Evolutionary conservation across 1,140 invertebrate species (phyloP).

Genomic region (Ceratina japonica): DNA sequence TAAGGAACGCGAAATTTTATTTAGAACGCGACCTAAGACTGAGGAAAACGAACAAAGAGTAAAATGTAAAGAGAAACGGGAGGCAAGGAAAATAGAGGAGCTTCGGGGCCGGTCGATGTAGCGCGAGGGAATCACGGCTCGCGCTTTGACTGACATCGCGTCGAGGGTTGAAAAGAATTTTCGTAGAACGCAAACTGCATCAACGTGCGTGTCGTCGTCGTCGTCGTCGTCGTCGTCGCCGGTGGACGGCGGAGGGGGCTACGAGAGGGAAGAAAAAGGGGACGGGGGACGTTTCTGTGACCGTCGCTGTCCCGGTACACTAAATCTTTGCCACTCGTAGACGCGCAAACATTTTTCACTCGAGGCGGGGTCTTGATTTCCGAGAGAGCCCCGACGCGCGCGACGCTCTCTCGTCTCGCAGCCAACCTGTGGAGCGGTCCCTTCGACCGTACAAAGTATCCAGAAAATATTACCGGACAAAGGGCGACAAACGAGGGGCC

Average conservation of each 20-base stretch:
- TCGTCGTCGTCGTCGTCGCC: too few relatives aligned
- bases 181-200: conserved; percentile 35
- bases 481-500: conserved; percentile 37
- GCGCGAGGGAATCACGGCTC: conserved; percentile 22
- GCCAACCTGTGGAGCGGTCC: conserved; percentile 52
- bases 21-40: not conserved
- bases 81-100: not conserved
- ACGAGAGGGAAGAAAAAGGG: conserved; percentile 39
- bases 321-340: conserved; percentile 63
- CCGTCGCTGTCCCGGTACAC: conserved; percentile 58
- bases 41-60: not conserved
- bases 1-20: conserved; percentile 22
- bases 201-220: not conserved
- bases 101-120: not conserved
- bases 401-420: conserved; percentile 6
- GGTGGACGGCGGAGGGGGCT: not conserved
- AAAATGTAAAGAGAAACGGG: not conserved
- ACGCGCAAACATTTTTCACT: conserved; percentile 61
- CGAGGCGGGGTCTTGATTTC: conserved; percentile 49
- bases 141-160: conserved; percentile 1
- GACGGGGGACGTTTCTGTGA: conserved; percentile 47
- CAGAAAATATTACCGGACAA: conserved; percentile 38
- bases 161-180: conserved; percentile 23
- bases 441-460: conserved; percentile 51
- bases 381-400: conserved; percentile 23